A percentile compares a stretch with the other conserved stretches of the same genome.
Conservation (phyloP, 2,888 invertebrate genomes). For the Aricia artaxerxes region DNA sequence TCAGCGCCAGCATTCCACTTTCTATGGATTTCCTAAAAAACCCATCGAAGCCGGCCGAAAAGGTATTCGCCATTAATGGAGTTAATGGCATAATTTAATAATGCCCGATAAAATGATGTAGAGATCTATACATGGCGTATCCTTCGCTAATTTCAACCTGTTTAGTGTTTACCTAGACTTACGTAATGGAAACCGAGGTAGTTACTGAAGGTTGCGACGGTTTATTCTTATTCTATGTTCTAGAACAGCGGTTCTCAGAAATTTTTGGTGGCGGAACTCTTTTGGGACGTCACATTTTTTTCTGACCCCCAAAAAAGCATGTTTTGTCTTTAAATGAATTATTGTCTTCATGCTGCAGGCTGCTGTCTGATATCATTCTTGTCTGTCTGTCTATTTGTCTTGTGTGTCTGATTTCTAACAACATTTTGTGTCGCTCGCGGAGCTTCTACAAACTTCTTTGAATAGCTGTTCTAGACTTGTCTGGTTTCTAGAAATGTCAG, state of each 20-base stretch:
- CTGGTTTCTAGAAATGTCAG: background rate
- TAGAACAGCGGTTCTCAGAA: background rate
- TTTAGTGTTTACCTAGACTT: background rate
- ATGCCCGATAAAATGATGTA: background rate
- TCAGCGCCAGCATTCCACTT: background rate
- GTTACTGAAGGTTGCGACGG: background rate
- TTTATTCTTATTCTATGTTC: background rate
- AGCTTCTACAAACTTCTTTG: no score
- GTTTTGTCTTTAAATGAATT: no score
- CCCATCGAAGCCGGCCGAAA: background rate
- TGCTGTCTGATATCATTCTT: no score
- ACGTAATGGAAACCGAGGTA: background rate
- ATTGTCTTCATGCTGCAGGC: no score
- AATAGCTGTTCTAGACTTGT: background rate
- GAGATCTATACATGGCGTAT: background rate
- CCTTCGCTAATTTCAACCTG: slow-evolving; percentile 1
- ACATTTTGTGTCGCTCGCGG: no score
- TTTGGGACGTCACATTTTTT: no score
- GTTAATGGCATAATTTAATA: background rate
- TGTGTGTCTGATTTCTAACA: no score
- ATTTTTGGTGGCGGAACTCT: no score
- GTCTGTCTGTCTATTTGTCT: no score
- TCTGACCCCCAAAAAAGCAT: no score
- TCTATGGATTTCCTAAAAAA: background rate
- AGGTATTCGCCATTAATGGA: background rate